Percentiles rank a stretch among this genome's conserved stretches.
Conservation (phyloP, 1,140 invertebrate genomes). For the Sminthurinus signatus region DNA sequence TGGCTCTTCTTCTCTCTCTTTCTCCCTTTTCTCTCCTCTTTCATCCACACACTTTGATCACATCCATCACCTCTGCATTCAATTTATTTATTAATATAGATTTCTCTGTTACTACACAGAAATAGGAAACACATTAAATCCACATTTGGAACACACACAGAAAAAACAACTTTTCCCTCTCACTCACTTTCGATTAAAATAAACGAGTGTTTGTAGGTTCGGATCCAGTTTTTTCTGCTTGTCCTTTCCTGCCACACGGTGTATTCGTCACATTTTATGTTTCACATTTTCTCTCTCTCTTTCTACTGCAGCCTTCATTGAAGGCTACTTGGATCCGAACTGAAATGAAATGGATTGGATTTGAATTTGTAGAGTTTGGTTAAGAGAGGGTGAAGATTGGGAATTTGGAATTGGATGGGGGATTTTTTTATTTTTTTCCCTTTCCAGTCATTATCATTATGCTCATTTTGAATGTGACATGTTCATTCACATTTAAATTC, state of each 20-base stretch:
- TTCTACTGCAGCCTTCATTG: background rate
- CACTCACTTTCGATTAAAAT: background rate
- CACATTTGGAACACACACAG: background rate
- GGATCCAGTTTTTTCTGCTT: no score
- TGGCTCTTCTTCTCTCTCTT: no score
- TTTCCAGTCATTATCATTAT: background rate
- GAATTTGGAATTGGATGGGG: background rate
- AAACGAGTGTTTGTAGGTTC: no score
- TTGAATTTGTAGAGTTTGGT: constrained; percentile 34
- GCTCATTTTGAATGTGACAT: background rate
- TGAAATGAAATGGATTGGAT: constrained; percentile 36
- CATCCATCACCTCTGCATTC: no score
- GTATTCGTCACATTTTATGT: background rate
- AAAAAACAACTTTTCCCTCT: background rate
- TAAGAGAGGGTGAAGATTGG: background rate
- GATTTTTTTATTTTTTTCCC: background rate
- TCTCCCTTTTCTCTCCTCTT: no score
- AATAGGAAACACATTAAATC: background rate
- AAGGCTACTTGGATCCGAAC: no score
- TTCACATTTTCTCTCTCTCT: no score
- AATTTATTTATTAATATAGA: no score
- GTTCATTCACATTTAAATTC: no score
- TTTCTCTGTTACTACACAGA: no score
- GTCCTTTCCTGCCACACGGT: background rate
- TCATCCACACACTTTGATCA: no score